Base-by-base conservation (phyloP, 2,888 invertebrate species). In the Conops quadrifasciatus region DNA sequence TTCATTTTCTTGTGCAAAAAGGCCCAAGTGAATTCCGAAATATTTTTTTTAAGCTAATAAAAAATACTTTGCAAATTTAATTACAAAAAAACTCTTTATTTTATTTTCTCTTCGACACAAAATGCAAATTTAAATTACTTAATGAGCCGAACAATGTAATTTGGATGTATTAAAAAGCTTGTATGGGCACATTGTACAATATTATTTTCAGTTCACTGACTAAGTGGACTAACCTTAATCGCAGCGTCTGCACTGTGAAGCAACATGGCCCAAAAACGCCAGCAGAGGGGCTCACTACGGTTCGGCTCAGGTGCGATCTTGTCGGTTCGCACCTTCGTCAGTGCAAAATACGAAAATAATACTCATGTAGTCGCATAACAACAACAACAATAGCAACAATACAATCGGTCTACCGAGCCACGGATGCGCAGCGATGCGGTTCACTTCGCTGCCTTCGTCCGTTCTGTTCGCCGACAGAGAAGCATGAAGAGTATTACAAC, bases 81-180 rank as follows among this genome's bases (percentile, higher is more conserved):
- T 16, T 49, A 49, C 5, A 15, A 5, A 49, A 49, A 49, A 49
- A n/a, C 49, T 15, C 1, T 2, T 1, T 15, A 45, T 1, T 49
- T n/a, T 49, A n/a, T 49, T n/a, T n/a, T 49, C 9, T 49, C n/a
- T 49, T 49, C 49, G 16, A 49, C 49, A 3, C 19, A 53, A 45
- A 53, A 53, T 53, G 53, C 53, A 21, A 53, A 21, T 53, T 53
- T 53, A n/a, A 53, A 53, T 53, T 53, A 53, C 21, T 53, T 53
- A 21, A 53, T 53, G 53, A 53, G 53, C n/a, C 53, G 24, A 53
- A n/a, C 53, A 21, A 19, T n/a, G 24, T 21, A 53, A 53, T 53
- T 53, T 53, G 24, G 11, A 53, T 53, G 21, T 53, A 53, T 53
- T 53, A 53, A 53, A 21, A 21, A 53, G 9, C n/a, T 53, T 53